Conservation (phyloP, 1,140 invertebrate genomes). For the Bombus sibiricus region DNA sequence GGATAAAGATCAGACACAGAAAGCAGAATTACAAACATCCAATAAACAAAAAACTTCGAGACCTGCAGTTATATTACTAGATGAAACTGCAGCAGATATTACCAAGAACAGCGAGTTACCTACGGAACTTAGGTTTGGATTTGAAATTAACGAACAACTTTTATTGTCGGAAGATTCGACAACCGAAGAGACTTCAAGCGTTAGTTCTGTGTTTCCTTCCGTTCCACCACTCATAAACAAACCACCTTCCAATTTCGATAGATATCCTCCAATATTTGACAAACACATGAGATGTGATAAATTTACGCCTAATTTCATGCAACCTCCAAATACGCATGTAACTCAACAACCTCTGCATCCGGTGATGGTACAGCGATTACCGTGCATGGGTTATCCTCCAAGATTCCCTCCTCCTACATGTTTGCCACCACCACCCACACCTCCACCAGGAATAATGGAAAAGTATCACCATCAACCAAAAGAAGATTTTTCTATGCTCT, state of each 20-base stretch:
- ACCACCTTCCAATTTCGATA: slow-evolving; percentile 69
- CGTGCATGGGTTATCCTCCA: slow-evolving; percentile 67
- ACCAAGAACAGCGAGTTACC: slow-evolving; percentile 79
- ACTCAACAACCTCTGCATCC: slow-evolving; percentile 67
- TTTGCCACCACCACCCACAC: slow-evolving; percentile 57
- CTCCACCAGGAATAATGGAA: slow-evolving; percentile 67
- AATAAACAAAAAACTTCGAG: slow-evolving; percentile 72
- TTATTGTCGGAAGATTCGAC: slow-evolving; percentile 77
- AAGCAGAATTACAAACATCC: slow-evolving; percentile 44
- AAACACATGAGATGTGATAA: slow-evolving; percentile 75
- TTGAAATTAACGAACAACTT: slow-evolving; percentile 87
- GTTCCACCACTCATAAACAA: slow-evolving; percentile 66
- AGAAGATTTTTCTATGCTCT: slow-evolving; percentile 79
- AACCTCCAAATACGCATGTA: slow-evolving; percentile 59
- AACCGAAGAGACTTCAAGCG: slow-evolving; percentile 48
- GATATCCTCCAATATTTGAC: slow-evolving; percentile 67
- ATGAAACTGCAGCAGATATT: slow-evolving; percentile 79
- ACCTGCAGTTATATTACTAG: slow-evolving; percentile 86
- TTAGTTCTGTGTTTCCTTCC: slow-evolving; percentile 61
- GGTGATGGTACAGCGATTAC: slow-evolving; percentile 70
- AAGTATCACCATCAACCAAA: slow-evolving; percentile 74
- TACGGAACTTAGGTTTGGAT: slow-evolving; percentile 86
- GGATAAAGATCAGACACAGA: slow-evolving; percentile 67
- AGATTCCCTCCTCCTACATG: slow-evolving; percentile 68
- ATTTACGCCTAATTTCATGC: slow-evolving; percentile 72